Conservation (phyloP, 2,888 invertebrate species). For the Psylliodes chrysocephalus region DNA sequence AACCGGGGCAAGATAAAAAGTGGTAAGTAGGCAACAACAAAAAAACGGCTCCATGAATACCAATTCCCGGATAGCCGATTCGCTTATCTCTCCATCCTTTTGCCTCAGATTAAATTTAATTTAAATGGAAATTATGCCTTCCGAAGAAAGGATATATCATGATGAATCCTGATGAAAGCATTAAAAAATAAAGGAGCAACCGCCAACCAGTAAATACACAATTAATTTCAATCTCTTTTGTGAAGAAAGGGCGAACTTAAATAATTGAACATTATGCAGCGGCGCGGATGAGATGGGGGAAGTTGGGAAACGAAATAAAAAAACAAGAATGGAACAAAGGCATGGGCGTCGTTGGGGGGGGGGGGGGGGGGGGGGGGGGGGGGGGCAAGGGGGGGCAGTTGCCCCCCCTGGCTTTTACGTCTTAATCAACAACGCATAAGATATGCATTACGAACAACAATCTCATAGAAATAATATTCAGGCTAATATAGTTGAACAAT, state of each 20-base stretch:
- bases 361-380: too few species aligned
- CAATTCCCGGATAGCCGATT: conserved; percentile 19
- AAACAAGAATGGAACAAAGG: too few species aligned
- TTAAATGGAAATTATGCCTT: conserved; percentile 27
- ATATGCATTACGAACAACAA: too few species aligned
- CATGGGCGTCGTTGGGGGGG: too few species aligned
- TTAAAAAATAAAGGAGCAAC: conserved; percentile 18
- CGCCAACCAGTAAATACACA: conserved; percentile 23
- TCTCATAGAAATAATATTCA: too few species aligned
- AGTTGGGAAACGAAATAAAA: too few species aligned
- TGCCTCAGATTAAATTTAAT: conserved; percentile 26
- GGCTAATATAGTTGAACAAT: too few species aligned
- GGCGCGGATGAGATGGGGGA: too few species aligned
- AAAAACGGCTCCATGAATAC: conserved; percentile 23
- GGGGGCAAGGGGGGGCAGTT: too few species aligned
- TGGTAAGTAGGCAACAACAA: conserved; percentile 24
- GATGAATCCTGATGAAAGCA: conserved; percentile 25
- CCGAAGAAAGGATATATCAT: conserved; percentile 24
- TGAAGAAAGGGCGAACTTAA: neutral
- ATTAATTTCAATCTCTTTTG: conserved; percentile 21
- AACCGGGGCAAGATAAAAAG: conserved; percentile 4
- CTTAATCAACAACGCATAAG: too few species aligned
- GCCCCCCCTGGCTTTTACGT: too few species aligned
- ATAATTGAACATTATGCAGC: conserved; percentile 9
- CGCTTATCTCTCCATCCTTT: conserved; percentile 18